Evolutionary conservation across 1,140 invertebrate genomes (phyloP).

Genomic region (Dolichoris vasculosae): DNA sequence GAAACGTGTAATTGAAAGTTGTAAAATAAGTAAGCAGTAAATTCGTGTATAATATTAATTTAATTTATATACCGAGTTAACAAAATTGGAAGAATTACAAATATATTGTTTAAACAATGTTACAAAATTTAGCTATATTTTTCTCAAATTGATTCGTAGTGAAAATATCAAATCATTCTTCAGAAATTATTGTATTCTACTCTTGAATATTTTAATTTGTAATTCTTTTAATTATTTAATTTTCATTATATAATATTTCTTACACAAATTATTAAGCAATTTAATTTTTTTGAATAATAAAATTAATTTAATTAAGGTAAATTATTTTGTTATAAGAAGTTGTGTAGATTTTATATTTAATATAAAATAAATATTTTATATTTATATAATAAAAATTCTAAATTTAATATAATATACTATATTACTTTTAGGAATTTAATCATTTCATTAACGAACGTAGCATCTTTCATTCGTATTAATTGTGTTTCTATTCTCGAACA

Average conservation of each 20-base stretch:
- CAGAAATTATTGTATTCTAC: no score
- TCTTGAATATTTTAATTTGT: no score
- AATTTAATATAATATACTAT: neutral
- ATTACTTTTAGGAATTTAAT: neutral
- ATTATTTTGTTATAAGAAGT: neutral
- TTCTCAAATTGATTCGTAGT: no score
- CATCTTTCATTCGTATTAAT: slow-evolving; percentile 26
- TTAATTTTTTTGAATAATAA: neutral
- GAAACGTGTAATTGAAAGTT: neutral
- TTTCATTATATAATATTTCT: no score
- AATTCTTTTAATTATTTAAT: no score
- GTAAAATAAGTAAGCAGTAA: neutral
- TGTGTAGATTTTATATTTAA: neutral
- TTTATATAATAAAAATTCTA: no score
- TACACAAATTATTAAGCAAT: no score
- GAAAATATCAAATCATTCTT: no score
- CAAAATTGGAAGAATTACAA: neutral
- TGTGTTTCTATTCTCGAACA: neutral
- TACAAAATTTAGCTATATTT: no score
- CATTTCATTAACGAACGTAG: slow-evolving; percentile 40
- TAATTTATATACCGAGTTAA: neutral
- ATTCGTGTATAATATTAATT: neutral
- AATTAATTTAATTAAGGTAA: neutral
- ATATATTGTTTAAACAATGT: neutral
- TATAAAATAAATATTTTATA: no score